Evolutionary conservation across 2,888 invertebrate genomes (phyloP).

Genomic region (Xestia ashworthii): DNA sequence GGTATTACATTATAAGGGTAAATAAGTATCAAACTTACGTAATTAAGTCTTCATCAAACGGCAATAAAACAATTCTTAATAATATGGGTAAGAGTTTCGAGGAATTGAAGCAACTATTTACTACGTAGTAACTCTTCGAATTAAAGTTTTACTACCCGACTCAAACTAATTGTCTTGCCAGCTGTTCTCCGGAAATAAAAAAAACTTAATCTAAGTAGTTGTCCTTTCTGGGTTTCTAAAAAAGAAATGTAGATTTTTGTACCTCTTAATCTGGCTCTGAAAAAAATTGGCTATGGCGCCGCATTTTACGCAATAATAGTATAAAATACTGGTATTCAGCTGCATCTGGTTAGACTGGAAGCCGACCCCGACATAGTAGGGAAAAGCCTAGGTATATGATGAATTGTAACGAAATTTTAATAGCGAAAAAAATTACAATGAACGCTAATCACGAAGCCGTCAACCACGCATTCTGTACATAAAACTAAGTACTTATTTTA

Average conservation of each 20-base stretch:
- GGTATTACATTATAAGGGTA: not conserved
- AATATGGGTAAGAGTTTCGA: slow-evolving; percentile 24
- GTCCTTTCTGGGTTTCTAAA: not conserved
- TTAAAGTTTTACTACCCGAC: slow-evolving; percentile 37
- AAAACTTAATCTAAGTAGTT: slow-evolving; percentile 7
- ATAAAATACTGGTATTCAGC: too few species aligned
- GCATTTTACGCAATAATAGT: not conserved
- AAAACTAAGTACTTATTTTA: too few species aligned
- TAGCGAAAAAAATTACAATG: too few species aligned
- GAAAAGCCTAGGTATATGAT: too few species aligned
- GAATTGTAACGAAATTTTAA: too few species aligned
- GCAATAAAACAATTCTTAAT: slow-evolving; percentile 11
- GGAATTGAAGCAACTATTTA: slow-evolving; percentile 34
- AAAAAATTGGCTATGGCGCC: not conserved
- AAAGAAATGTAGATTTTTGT: not conserved
- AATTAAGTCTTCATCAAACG: not conserved
- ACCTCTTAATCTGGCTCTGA: too few species aligned
- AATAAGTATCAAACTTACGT: not conserved
- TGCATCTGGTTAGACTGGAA: too few species aligned
- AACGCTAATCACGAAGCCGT: too few species aligned
- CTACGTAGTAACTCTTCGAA: slow-evolving; percentile 32
- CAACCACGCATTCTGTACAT: too few species aligned
- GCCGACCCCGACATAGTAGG: too few species aligned
- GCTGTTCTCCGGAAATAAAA: slow-evolving; percentile 30
- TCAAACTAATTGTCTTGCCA: slow-evolving; percentile 26